Evolutionary conservation across 1,140 invertebrate species (phyloP).

Genomic region (Cydia fagiglandana): DNA sequence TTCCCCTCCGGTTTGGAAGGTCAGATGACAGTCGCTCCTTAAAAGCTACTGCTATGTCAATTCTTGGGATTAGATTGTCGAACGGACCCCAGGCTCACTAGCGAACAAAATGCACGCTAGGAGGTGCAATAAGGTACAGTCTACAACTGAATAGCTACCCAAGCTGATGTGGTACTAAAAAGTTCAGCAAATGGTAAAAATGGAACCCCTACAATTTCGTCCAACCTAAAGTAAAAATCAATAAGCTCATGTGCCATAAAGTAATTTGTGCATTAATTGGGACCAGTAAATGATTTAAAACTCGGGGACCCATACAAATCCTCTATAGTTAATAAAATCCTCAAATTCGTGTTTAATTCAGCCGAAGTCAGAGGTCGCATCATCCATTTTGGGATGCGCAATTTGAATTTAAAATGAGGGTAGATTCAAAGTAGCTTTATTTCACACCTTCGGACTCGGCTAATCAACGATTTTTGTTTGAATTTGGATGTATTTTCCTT

Average conservation of each 20-base stretch:
- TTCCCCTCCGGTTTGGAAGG: no score
- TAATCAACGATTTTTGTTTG: conserved; percentile 10
- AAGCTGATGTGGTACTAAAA: no score
- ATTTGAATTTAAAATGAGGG: conserved; percentile 30
- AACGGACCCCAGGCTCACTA: no score
- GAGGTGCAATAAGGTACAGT: no score
- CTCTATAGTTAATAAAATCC: background rate
- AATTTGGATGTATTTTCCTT: conserved; percentile 5
- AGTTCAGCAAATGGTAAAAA: no score
- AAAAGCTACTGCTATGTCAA: no score
- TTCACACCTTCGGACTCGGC: conserved; percentile 15
- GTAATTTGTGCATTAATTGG: background rate
- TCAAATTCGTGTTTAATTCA: conserved; percentile 19
- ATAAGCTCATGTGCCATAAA: background rate
- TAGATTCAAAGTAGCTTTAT: conserved; percentile 21
- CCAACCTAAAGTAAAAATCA: no score
- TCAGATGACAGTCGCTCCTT: no score
- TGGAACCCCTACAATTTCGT: no score
- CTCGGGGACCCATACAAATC: background rate
- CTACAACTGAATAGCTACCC: no score
- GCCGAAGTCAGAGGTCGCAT: background rate
- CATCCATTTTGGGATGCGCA: conserved; percentile 16
- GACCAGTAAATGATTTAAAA: background rate
- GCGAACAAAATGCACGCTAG: no score
- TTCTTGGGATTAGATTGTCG: no score